Percentiles rank a stretch among this genome's conserved stretches.
These are phyloP conservation scores for Philopotamus ludificatus DNA, from an alignment of 1,140 invertebrate genomes.

Conservation along the genomic window DNA sequence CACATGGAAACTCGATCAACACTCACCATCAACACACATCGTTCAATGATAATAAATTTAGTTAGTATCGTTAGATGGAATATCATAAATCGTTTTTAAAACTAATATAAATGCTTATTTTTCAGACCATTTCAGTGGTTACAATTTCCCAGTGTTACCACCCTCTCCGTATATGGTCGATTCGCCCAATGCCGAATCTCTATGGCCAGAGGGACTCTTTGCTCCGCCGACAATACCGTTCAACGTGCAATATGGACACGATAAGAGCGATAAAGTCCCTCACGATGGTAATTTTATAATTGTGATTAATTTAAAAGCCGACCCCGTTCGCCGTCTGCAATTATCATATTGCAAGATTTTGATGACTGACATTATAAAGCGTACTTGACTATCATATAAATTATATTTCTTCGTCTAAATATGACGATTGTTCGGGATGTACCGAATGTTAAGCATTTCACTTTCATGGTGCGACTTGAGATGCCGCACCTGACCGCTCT, in stretches of 20 bases:
- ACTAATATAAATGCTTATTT: conserved; percentile 15
- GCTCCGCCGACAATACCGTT: conserved; percentile 46
- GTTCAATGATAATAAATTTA: conserved; percentile 22
- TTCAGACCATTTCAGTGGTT: conserved; percentile 29
- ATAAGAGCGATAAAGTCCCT: conserved; percentile 7
- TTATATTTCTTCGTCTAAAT: too few species aligned
- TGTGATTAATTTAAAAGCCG: background rate
- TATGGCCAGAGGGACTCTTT: conserved; percentile 54
- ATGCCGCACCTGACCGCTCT: background rate
- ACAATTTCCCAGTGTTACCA: conserved; percentile 48
- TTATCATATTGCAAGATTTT: too few species aligned
- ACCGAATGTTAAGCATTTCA: background rate
- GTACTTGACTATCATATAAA: too few species aligned
- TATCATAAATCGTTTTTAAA: background rate
- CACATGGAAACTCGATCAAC: conserved; percentile 27
- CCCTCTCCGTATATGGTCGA: conserved; percentile 54
- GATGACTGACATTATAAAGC: too few species aligned
- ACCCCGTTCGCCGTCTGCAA: background rate
- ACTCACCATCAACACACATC: conserved; percentile 6
- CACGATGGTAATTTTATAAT: background rate
- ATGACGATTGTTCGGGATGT: too few species aligned
- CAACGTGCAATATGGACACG: conserved; percentile 37
- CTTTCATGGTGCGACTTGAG: background rate
- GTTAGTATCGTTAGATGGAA: conserved; percentile 13
- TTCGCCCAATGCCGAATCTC: conserved; percentile 53